Evolutionary conservation across 1,140 invertebrate genomes (phyloP), one percentile per base, ranked within the genome.

Genomic region (Catajapyx aquilonaris): DNA sequence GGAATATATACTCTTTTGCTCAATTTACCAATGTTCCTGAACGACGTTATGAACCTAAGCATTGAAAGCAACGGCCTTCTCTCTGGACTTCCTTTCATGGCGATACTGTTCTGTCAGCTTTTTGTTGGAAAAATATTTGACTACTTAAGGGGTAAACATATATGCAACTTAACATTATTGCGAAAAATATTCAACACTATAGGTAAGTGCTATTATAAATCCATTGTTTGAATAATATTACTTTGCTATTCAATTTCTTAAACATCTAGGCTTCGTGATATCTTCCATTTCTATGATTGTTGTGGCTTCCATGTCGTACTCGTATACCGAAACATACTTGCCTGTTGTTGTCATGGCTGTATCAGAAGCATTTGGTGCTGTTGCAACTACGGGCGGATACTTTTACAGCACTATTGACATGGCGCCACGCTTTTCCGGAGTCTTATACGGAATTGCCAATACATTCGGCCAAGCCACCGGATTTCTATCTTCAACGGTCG

Each of bases 1-100:
- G 63, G 62, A 3, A 64, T 68, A 43, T 69, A 68, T 43, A 70
- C 64, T 4, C 54, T 73, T 46, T 49, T 68, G 7, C 65, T 64
- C 22, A 59, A 62, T 37, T 47, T 74, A 10, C 70, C 70, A 1
- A 62, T 59, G 3, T 73, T 66, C 46, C 56, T 74, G 48, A 62
- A 62, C 34, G 59, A 68, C 50, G 60, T 69, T 13, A 49, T 75
- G 1, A 52, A 62, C 39, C 67, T 67, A 45, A 53, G 68, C 41
- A 56, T 71, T 16, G 46, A 62, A 7, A 44, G 69, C 65, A 63
- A 68, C 48, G 69, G 69, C 7, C 49, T 67, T 34, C 47, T 66
- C 23, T 62, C 68, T 3, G 57, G 65, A 2, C 39, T 70, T 15
- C 69, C 69, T 1, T 72, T 69, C 44, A 36, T 69, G 2, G 52